These are phyloP conservation scores for Parotocinclus haroldoi DNA, from an alignment of 2,797 vertebrate genomes.

Conservation along the genomic window DNA sequence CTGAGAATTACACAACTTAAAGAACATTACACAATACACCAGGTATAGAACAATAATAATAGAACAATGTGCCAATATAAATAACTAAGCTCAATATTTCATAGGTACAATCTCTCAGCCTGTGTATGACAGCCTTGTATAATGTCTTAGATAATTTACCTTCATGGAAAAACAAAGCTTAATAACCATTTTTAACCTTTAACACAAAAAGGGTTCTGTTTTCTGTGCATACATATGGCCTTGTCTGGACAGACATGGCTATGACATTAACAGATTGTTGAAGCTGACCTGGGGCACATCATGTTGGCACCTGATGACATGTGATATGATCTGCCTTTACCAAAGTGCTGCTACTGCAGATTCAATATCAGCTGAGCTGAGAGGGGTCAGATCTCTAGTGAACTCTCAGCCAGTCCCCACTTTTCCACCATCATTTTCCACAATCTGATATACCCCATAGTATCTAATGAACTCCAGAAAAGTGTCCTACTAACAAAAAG, in stretches of 20 bases:
- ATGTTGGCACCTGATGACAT: constrained; percentile 62
- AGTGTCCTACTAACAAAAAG: not conserved
- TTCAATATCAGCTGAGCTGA: constrained; percentile 53
- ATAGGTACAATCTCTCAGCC: no score
- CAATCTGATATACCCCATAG: constrained; percentile 43
- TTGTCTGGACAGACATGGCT: constrained; percentile 1
- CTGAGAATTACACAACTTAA: no score
- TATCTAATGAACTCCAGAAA: constrained; percentile 32
- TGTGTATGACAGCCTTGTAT: no score
- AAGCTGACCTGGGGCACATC: constrained; percentile 60
- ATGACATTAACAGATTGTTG: constrained; percentile 57
- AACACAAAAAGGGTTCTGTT: not conserved
- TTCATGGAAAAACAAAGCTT: no score
- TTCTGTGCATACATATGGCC: not conserved
- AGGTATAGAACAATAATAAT: no score
- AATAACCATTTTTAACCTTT: no score
- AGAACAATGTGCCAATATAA: no score
- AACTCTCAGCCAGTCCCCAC: constrained; percentile 38
- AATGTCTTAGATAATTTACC: no score
- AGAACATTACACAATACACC: no score
- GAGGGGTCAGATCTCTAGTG: constrained; percentile 42
- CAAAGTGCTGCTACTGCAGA: constrained; percentile 44
- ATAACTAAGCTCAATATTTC: no score
- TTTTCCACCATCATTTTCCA: constrained; percentile 47
- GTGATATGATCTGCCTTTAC: constrained; percentile 55